Conservation (phyloP, 2,888 invertebrate species). For the Aleiodes leptofemur region DNA sequence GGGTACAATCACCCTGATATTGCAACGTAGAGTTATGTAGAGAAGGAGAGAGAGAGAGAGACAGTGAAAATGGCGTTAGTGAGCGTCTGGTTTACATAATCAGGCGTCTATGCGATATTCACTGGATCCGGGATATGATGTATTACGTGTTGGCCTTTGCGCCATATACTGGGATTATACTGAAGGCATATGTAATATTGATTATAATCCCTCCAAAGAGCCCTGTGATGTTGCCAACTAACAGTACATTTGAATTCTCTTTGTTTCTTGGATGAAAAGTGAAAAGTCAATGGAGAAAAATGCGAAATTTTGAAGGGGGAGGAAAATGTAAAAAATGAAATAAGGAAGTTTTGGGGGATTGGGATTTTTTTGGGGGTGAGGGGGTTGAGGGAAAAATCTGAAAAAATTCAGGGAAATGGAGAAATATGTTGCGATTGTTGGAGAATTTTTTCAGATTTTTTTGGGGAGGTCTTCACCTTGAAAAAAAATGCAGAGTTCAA, state of each 20-base stretch:
- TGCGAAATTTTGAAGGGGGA: too few relatives aligned
- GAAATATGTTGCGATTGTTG: too few relatives aligned
- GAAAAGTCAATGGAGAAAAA: background rate
- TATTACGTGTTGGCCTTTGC: conserved; percentile 42
- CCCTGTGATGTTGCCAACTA: conserved; percentile 34
- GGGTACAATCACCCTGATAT: conserved; percentile 30
- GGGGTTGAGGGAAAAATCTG: too few relatives aligned
- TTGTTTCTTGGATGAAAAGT: conserved; percentile 20
- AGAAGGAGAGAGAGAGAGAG: conserved; percentile 33
- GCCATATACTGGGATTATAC: conserved; percentile 30
- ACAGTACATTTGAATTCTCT: conserved; percentile 14
- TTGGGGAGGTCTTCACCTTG: too few relatives aligned
- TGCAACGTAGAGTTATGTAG: conserved; percentile 20
- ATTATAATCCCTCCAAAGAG: conserved; percentile 36
- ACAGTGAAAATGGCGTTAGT: conserved; percentile 24
- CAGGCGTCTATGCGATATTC: conserved; percentile 57
- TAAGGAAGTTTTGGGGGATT: too few relatives aligned
- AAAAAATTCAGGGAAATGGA: background rate
- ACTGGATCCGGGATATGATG: conserved; percentile 41
- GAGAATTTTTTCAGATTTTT: too few relatives aligned
- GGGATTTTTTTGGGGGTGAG: too few relatives aligned
- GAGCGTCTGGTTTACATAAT: conserved; percentile 61
- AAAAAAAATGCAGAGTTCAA: too few relatives aligned
- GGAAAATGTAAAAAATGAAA: too few relatives aligned
- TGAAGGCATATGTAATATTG: conserved; percentile 33